These are phyloP conservation scores for Lasaia peninsularis DNA, from an alignment of 1,140 invertebrate genomes.

Conservation along the genomic window DNA sequence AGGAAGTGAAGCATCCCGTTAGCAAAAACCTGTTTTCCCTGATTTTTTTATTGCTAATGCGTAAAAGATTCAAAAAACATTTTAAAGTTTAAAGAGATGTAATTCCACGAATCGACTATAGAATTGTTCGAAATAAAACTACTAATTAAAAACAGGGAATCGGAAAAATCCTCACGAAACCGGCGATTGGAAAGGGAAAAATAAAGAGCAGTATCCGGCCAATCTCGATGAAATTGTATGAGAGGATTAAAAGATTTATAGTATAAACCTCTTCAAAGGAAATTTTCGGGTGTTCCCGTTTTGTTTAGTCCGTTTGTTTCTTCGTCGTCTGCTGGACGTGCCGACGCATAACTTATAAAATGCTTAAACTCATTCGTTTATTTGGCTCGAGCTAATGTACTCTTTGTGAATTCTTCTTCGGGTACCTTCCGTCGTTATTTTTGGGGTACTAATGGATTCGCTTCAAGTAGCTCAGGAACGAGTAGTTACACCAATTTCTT, in stretches of 20 bases:
- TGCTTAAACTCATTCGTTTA: constrained; percentile 52
- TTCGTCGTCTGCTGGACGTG: constrained; percentile 52
- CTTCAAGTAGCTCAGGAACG: constrained; percentile 21
- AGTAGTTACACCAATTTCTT: constrained; percentile 28
- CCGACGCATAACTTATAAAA: constrained; percentile 60
- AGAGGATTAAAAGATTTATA: constrained; percentile 73
- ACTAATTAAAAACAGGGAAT: constrained; percentile 38
- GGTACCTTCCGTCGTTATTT: constrained; percentile 30
- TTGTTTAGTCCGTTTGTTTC: constrained; percentile 59
- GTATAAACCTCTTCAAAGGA: constrained; percentile 67
- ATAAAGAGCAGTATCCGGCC: constrained; percentile 41
- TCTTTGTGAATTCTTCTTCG: constrained; percentile 36
- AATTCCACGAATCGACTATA: constrained; percentile 28
- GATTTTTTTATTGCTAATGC: no score
- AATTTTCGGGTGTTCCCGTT: constrained; percentile 62
- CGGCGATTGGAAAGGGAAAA: constrained; percentile 35
- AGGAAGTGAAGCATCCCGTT: no score
- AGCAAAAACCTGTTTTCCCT: no score
- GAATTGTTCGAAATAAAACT: constrained; percentile 32
- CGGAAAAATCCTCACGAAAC: constrained; percentile 28
- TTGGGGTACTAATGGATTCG: constrained; percentile 31
- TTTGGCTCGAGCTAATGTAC: constrained; percentile 49
- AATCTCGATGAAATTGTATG: constrained; percentile 72
- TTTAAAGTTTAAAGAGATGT: constrained; percentile 6
- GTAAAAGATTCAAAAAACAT: no score